Conservation (phyloP, 2,888 invertebrate genomes). For the Trichacis sp. region DNA sequence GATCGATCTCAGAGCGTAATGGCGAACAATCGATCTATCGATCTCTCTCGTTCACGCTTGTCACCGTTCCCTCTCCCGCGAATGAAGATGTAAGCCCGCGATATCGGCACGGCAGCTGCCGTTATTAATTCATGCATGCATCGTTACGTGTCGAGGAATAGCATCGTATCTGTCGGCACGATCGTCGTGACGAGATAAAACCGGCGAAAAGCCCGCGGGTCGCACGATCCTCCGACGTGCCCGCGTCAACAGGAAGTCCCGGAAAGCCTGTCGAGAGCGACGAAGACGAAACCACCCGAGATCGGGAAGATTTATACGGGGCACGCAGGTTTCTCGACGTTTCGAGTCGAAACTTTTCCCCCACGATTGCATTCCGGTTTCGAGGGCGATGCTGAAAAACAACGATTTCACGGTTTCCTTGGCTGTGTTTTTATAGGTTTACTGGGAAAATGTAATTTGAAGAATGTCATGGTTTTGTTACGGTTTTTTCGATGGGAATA, state of each 20-base stretch:
- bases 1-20: slow-evolving; percentile 17
- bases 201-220: slow-evolving; percentile 47
- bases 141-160: slow-evolving; percentile 64
- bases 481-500: no score
- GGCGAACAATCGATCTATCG: slow-evolving; percentile 20
- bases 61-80: slow-evolving; percentile 20
- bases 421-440: no score
- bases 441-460: no score
- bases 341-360: no score
- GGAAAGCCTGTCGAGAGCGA: background rate
- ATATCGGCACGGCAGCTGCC: slow-evolving; percentile 53
- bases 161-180: slow-evolving; percentile 61
- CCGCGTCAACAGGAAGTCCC: slow-evolving; percentile 32
- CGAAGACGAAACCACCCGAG: no score
- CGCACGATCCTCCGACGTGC: slow-evolving; percentile 47
- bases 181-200: slow-evolving; percentile 64
- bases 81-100: slow-evolving; percentile 60
- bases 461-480: no score
- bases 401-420: no score
- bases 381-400: no score
- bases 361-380: no score
- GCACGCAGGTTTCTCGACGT: no score
- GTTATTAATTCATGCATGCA: slow-evolving; percentile 67
- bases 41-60: slow-evolving; percentile 24
- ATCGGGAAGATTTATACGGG: no score